Evolutionary conservation across 1,140 invertebrate genomes (phyloP).

Genomic region (Polypedilum pembai): DNA sequence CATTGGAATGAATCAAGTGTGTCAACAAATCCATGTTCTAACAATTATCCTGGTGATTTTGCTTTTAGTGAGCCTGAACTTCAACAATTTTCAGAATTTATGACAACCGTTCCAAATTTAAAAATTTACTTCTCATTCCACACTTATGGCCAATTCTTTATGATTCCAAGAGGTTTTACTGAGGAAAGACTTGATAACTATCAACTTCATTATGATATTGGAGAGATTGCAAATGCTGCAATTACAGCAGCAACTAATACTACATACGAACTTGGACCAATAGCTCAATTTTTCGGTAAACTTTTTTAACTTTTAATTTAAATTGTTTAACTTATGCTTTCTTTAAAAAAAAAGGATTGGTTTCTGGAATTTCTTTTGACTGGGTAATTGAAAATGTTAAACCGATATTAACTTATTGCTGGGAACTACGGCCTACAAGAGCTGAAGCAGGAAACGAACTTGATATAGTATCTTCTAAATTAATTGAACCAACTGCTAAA

Average conservation of each 20-base stretch:
- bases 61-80: constrained; percentile 73
- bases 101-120: constrained; percentile 45
- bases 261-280: background rate
- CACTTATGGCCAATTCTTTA: constrained; percentile 46
- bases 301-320: no score
- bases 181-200: constrained; percentile 48
- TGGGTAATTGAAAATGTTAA: no score
- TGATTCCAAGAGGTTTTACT: constrained; percentile 48
- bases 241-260: background rate
- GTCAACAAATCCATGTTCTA: constrained; percentile 55
- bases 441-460: no score
- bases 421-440: no score
- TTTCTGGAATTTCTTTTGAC: no score
- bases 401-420: no score
- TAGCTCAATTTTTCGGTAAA: no score
- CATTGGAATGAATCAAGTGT: constrained; percentile 57
- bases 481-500: no score
- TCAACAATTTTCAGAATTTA: constrained; percentile 49
- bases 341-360: no score
- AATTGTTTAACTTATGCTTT: no score
- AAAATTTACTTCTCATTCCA: constrained; percentile 51
- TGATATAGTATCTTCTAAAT: no score
- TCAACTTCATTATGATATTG: background rate
- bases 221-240: background rate
- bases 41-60: constrained; percentile 59